Base-by-base conservation (phyloP, 1,140 invertebrate genomes). In the Temnothorax curvispinosus region DNA sequence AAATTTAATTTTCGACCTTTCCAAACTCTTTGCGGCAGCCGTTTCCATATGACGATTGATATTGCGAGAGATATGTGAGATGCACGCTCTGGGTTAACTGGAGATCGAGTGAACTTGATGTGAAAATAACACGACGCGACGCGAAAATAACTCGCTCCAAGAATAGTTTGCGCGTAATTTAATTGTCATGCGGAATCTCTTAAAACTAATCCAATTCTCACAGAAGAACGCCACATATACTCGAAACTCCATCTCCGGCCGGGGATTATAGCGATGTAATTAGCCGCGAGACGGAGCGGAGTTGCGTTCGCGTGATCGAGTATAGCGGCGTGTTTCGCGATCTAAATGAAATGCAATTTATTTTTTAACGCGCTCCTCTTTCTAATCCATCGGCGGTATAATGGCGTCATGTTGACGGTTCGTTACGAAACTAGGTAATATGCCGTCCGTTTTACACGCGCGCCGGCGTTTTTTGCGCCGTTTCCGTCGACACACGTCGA, bases 291-390 rank as follows among this genome's bases (percentile, higher is more conserved):
- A n/a, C 41, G 54, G 35, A 27, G 27, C 27, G 27, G 27, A 74
- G 32, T 41, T 32, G 41, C 44, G 67, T 35, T 82, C 7, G 80
- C 54, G 80, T 84, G 80, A 84, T 62, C 54, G 41, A 82, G 52
- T 3, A 9, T 3, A 9, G 52, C 80, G 69, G 56, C 27, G 50
- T 71, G 69, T 60, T 44, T 75, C 80, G 56, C 80, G 69, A 84
- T 84, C 44, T 60, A 84, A 84, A 84, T 84, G 69, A 84, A 84
- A 75, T 62, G 69, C 80, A 74, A 84, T 84, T 84, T 75, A 84
- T 84, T 44, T 69, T 54, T 75, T 62, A 74, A 75, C 41, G 54
- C 44, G 80, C 67, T 3, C n/a, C 44, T 69, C 65, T 47, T 44
- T 62, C 41, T 62, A 75, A 82, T 82, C 80, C 67, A 13, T 50